phyloP scores from a whole-genome alignment of 1,140 invertebrate species.

The Manduca sexta region DNA sequence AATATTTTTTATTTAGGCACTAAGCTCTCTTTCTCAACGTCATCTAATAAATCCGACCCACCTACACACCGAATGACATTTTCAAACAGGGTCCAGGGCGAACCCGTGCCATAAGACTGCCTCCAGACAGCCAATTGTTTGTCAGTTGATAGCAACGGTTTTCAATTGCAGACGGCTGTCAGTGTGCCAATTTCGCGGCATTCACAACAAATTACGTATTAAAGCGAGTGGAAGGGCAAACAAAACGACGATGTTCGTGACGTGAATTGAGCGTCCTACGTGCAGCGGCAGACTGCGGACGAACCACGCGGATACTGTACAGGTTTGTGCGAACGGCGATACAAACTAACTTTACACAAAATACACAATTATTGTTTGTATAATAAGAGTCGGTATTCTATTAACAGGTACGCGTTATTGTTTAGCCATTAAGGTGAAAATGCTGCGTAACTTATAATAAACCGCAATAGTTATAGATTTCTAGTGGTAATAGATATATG shows the following conservation, averaged over 20 bases:
- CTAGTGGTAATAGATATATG: too few relatives aligned
- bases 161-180: conserved; percentile 61
- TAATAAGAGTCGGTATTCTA: too few relatives aligned
- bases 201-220: conserved; percentile 71
- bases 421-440: too few relatives aligned
- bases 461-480: too few relatives aligned
- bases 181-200: conserved; percentile 66
- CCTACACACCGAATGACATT: not conserved
- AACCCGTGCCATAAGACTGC: not conserved
- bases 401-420: too few relatives aligned
- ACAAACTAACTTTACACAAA: not conserved
- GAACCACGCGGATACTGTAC: not conserved
- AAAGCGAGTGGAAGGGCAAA: conserved; percentile 67
- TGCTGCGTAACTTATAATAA: too few relatives aligned
- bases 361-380: too few relatives aligned
- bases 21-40: too few relatives aligned
- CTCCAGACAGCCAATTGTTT: conserved; percentile 13
- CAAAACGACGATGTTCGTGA: conserved; percentile 68
- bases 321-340: not conserved
- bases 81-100: not conserved
- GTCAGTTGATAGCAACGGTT: conserved; percentile 40
- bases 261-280: conserved; percentile 52
- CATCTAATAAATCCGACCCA: not conserved
- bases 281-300: conserved; percentile 26
- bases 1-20: too few relatives aligned